phyloP scores from a whole-genome alignment of 2,888 invertebrate species.

The Dicranocentrus wangi region DNA sequence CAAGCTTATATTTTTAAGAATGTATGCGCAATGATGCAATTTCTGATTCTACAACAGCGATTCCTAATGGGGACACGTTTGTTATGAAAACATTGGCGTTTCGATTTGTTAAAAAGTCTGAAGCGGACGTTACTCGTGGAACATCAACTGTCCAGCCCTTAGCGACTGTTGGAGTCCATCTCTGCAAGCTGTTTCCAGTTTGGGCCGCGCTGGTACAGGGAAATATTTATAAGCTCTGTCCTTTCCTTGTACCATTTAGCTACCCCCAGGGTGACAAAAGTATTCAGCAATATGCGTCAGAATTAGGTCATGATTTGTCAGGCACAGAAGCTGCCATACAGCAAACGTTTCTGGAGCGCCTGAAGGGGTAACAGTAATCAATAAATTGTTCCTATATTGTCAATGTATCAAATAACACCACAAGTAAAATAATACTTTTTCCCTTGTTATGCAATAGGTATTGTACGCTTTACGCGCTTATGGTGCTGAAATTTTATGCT shows the following conservation, averaged over 20 bases:
- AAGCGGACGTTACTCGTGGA: slow-evolving; percentile 70
- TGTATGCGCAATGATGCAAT: no score
- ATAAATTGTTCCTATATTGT: not conserved
- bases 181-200: slow-evolving; percentile 67
- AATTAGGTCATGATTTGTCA: slow-evolving; percentile 67
- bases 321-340: slow-evolving; percentile 67
- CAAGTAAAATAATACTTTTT: no score
- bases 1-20: no score
- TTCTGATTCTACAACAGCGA: no score
- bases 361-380: slow-evolving; percentile 65
- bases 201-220: slow-evolving; percentile 68
- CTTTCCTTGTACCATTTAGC: slow-evolving; percentile 72
- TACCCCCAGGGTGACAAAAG: slow-evolving; percentile 65
- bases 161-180: slow-evolving; percentile 67
- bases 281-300: slow-evolving; percentile 67
- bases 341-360: slow-evolving; percentile 69
- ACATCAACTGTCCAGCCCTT: slow-evolving; percentile 67
- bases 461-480: slow-evolving; percentile 70
- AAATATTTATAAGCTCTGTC: slow-evolving; percentile 70
- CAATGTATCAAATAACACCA: not conserved
- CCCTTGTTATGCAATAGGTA: slow-evolving; percentile 59
- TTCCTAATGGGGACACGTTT: slow-evolving; percentile 67
- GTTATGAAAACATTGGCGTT: slow-evolving; percentile 69
- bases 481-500: slow-evolving; percentile 66
- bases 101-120: slow-evolving; percentile 71